Conservation (phyloP, 2,888 invertebrate species). For the Idaea straminata region DNA sequence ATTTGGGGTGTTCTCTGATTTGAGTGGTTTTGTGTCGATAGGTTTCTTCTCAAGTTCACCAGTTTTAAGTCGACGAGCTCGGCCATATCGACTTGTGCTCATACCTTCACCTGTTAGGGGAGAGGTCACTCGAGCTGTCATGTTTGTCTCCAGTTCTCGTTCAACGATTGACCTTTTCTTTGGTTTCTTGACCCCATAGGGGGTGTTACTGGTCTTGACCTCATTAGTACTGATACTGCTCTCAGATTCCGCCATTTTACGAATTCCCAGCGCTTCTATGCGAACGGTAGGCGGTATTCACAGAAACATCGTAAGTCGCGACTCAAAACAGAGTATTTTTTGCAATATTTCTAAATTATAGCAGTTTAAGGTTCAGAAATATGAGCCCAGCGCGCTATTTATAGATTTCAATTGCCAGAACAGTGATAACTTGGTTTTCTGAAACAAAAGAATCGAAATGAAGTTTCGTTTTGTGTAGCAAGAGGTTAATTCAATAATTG, state of each 20-base stretch:
- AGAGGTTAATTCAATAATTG: conserved; percentile 66
- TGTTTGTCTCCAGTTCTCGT: conserved; percentile 66
- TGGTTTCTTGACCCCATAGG: conserved; percentile 48
- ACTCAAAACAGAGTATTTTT: conserved; percentile 31
- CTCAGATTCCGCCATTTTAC: conserved; percentile 65
- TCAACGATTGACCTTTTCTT: conserved; percentile 69
- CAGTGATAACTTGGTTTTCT: conserved; percentile 42
- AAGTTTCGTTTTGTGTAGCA: conserved; percentile 61
- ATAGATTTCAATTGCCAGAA: conserved; percentile 38
- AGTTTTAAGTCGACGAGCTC: conserved; percentile 78
- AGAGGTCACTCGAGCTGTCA: conserved; percentile 64
- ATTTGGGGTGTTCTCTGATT: conserved; percentile 47
- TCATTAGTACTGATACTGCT: conserved; percentile 57
- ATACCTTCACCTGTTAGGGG: conserved; percentile 50
- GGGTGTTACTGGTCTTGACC: conserved; percentile 37
- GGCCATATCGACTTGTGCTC: conserved; percentile 80
- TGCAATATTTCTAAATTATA: conserved; percentile 12
- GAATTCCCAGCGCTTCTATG: conserved; percentile 11
- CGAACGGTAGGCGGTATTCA: not conserved
- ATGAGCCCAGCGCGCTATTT: conserved; percentile 35
- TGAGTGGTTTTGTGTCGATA: conserved; percentile 44
- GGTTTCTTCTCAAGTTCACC: conserved; percentile 46
- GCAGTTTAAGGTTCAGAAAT: conserved; percentile 21
- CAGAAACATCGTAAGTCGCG: conserved; percentile 37
- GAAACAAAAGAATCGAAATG: conserved; percentile 76